Conservation (phyloP, 2,113 vertebrate species). For the Taurulus bubalis region DNA sequence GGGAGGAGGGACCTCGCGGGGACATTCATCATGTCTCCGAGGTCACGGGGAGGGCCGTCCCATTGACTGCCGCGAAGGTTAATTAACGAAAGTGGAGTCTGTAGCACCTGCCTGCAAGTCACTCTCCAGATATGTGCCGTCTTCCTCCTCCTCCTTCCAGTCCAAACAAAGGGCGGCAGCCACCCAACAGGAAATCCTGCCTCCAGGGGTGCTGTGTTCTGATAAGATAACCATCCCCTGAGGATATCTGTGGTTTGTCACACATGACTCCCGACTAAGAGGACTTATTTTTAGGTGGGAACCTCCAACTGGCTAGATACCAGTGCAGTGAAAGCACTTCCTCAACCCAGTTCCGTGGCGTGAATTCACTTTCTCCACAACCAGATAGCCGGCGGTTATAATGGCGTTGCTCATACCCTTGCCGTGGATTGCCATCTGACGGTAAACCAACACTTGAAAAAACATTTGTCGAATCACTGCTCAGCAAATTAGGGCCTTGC, state of each 20-base stretch:
- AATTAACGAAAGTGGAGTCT: conserved; percentile 82
- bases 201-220: conserved; percentile 48
- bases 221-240: conserved; percentile 66
- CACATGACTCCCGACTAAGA: conserved; percentile 14
- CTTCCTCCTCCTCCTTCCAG: conserved; percentile 40
- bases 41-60: conserved; percentile 66
- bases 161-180: conserved; percentile 73
- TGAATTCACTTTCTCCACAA: conserved; percentile 28
- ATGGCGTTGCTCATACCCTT: not conserved
- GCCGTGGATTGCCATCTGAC: conserved; percentile 32
- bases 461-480: conserved; percentile 52
- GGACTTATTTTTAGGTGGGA: conserved; percentile 32
- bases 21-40: conserved; percentile 76
- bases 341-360: not conserved
- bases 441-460: conserved; percentile 35
- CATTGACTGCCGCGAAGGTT: conserved; percentile 73
- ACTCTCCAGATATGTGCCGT: conserved; percentile 51
- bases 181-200: conserved; percentile 70
- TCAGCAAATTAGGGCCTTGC: conserved; percentile 48
- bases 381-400: not conserved
- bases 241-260: conserved; percentile 42
- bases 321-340: conserved; percentile 24
- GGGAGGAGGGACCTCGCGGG: conserved; percentile 51
- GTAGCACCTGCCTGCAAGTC: conserved; percentile 66
- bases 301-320: not conserved